Percentiles rank a stretch among this genome's conserved stretches.
Evolutionary conservation across 2,113 vertebrate genomes (phyloP).

Genomic region (Phalacrocorax brasilianus): DNA sequence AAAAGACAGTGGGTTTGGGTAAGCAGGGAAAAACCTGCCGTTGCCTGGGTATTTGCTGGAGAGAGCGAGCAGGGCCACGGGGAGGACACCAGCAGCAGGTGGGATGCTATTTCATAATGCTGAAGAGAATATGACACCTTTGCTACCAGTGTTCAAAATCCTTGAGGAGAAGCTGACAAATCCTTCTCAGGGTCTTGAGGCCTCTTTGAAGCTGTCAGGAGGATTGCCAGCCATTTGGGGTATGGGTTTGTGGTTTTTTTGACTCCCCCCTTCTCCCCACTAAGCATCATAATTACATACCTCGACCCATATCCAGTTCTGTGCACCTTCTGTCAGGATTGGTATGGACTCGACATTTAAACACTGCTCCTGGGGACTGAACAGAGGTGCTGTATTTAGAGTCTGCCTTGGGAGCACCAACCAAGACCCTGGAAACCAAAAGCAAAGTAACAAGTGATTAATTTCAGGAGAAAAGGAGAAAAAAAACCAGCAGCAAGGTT

Average conservation of each 20-base stretch:
- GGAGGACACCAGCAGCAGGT: not conserved
- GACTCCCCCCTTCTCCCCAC: not conserved
- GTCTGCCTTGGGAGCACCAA: conserved; percentile 91
- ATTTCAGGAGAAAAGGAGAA: not conserved
- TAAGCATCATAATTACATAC: conserved; percentile 69
- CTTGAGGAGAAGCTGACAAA: not conserved
- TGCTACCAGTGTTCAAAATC: not conserved
- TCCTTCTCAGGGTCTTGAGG: not conserved
- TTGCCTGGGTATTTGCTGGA: not conserved
- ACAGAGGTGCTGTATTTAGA: conserved; percentile 91
- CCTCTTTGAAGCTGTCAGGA: not conserved
- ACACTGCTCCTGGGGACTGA: conserved; percentile 91
- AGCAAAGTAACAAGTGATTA: conserved; percentile 26
- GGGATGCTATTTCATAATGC: not conserved
- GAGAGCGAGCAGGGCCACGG: not conserved
- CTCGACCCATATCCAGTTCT: conserved; percentile 95
- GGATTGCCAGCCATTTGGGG: not conserved
- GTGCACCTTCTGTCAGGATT: conserved; percentile 95
- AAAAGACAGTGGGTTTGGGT: not conserved
- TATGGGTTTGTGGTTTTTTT: not conserved
- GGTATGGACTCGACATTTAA: conserved; percentile 93
- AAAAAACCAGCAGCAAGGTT: not conserved
- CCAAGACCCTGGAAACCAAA: conserved; percentile 85
- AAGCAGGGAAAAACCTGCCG: not conserved
- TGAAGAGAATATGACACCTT: not conserved